Base-by-base conservation (phyloP, 2,797 vertebrate genomes). In the Gorsachius magnificus region DNA sequence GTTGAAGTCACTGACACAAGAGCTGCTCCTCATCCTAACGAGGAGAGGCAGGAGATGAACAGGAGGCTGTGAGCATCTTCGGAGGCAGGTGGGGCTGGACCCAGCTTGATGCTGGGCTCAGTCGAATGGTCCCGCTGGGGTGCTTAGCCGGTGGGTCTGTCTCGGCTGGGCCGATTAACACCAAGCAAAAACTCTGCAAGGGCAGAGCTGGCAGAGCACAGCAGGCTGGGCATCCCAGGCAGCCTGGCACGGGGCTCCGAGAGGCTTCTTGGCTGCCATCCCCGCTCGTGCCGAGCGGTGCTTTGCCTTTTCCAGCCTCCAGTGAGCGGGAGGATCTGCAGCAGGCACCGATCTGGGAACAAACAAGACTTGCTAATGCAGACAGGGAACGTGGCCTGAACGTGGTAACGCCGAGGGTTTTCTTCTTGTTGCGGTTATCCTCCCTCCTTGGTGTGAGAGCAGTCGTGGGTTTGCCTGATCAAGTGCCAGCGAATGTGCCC, bases 271-370 rank as follows among this genome's bases (percentile, higher is more conserved):
- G 94, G 92, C 95, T 51, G 61, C 4, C 1, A 33, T 61, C 72
- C 72, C 65, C 0, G 4, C 83, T 38, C 5, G 0, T 78, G 72
- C 22, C 4, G 2, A 46, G 64, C 86, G 9, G 76, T 5, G 0
- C 51, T 89, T 82, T 0, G 68, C 71, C 56, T 77, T 25, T 58
- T 35, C 53, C 77, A 90, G 85, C 82, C 84, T 85, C 85, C 45
- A 29, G 92, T 1, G 0, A 63, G 70, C 3, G 0, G 70, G 12
- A 84, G 12, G 60, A 69, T 2, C 68, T 4, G 56, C 70, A 13
- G 66, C 1, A 0, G 78, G 78, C 76, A 22, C n/a, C 6, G 8
- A 43, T 8, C 28, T 0, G 9, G 80, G 58, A 50, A 18, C 25
- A 87, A 25, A 16, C 11, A 8, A 11, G 10, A 2, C 29, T 33